Percentiles rank a stretch among this genome's conserved stretches.
Evolutionary conservation across 2,113 vertebrate genomes (phyloP).

Genomic region (Plotosus lineatus): DNA sequence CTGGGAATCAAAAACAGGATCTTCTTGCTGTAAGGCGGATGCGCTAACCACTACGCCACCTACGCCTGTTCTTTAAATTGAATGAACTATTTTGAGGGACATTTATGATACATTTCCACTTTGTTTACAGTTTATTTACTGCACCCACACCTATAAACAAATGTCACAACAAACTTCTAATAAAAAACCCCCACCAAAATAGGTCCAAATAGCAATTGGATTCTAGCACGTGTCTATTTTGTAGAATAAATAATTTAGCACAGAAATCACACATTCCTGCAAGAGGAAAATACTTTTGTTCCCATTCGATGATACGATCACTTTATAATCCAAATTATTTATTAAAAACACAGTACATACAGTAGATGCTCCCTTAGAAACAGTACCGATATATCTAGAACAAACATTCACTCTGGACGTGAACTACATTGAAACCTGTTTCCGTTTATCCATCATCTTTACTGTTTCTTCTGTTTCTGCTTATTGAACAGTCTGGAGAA

Average conservation of each 20-base stretch:
- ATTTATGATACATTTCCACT: not conserved
- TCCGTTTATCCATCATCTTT: not conserved
- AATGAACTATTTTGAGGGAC: not conserved
- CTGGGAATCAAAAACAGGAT: too few relatives aligned
- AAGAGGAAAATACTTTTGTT: constrained; percentile 34
- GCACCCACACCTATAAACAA: not conserved
- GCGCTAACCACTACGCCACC: too few relatives aligned
- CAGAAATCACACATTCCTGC: constrained; percentile 20
- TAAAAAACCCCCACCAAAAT: not conserved
- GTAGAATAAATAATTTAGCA: constrained; percentile 43
- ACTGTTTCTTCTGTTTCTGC: constrained; percentile 48
- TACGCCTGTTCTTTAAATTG: not conserved
- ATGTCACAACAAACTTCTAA: not conserved
- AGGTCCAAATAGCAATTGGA: not conserved
- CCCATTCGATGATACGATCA: constrained; percentile 15
- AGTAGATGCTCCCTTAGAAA: constrained; percentile 14
- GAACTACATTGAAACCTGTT: not conserved
- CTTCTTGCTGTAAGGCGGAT: too few relatives aligned
- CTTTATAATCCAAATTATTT: constrained; percentile 15
- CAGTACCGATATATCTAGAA: constrained; percentile 17
- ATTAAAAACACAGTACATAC: constrained; percentile 16
- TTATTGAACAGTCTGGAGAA: constrained; percentile 93
- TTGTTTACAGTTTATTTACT: not conserved
- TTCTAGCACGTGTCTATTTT: not conserved
- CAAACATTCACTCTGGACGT: not conserved